A percentile compares a stretch with the other conserved stretches of the same genome.
Evolutionary conservation across 2,113 vertebrate genomes (phyloP).

Genomic region (Mystacornis crossleyi): DNA sequence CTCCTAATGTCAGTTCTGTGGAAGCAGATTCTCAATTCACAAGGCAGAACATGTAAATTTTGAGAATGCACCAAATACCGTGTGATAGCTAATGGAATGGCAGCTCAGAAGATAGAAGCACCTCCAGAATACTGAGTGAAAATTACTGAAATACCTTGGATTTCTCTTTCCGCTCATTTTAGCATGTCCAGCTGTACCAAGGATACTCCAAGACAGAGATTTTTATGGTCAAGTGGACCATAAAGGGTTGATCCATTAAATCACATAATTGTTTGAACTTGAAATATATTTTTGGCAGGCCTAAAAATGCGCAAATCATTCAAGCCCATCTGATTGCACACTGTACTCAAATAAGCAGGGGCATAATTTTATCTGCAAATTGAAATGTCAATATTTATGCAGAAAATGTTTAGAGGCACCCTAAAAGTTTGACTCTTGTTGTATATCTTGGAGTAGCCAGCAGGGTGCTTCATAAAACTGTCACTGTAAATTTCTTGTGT

Average conservation of each 20-base stretch:
- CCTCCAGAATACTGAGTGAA: neutral
- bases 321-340: neutral
- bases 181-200: neutral
- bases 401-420: neutral
- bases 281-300: conserved; percentile 16
- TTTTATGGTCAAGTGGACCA: neutral
- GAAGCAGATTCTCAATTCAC: neutral
- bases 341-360: neutral
- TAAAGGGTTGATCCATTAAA: neutral
- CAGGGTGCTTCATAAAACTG: conserved; percentile 23
- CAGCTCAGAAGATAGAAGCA: neutral
- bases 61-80: neutral
- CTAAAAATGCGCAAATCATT: neutral
- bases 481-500: conserved; percentile 49
- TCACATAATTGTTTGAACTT: neutral
- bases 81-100: neutral
- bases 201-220: neutral
- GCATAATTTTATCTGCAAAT: neutral
- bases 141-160: neutral
- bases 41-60: neutral
- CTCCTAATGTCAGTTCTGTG: neutral
- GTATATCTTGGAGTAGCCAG: conserved; percentile 59
- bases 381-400: neutral
- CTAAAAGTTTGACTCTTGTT: conserved; percentile 41
- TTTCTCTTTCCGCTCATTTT: neutral